Conservation (phyloP, 2,113 vertebrate genomes). For the Nothoprocta perdicaria region DNA sequence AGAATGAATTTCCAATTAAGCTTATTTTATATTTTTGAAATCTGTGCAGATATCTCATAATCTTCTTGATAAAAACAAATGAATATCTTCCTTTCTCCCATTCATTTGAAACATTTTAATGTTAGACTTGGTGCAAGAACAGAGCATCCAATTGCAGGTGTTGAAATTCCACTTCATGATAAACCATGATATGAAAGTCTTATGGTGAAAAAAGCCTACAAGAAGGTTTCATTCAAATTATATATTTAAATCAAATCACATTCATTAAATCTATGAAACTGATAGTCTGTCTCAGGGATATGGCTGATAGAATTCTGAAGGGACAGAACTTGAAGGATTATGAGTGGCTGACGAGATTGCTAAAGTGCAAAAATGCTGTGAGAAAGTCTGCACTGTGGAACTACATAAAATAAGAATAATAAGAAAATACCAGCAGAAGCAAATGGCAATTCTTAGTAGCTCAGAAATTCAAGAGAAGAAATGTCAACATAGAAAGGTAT, state of each 20-base stretch:
- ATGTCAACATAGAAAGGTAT: neutral
- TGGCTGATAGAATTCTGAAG: neutral
- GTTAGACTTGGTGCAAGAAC: neutral
- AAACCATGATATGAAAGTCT: neutral
- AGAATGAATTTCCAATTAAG: neutral
- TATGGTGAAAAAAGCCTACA: neutral
- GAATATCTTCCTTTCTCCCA: neutral
- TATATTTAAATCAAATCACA: neutral
- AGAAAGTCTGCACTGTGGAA: neutral
- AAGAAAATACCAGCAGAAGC: neutral
- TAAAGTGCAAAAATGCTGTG: neutral
- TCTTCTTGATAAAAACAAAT: neutral
- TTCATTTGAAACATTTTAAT: no score
- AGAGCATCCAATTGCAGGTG: neutral
- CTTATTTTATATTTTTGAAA: neutral
- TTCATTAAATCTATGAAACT: neutral
- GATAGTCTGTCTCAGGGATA: accelerated
- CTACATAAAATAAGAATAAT: neutral
- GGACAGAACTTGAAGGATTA: neutral
- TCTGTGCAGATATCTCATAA: neutral
- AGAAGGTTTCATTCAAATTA: neutral
- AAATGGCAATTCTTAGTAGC: neutral
- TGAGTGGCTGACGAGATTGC: neutral
- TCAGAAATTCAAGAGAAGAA: neutral
- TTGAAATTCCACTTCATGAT: neutral